Evolutionary conservation across 2,113 vertebrate genomes (phyloP), one percentile per base, ranked within the genome.

Genomic region (Bostrychus sinensis): DNA sequence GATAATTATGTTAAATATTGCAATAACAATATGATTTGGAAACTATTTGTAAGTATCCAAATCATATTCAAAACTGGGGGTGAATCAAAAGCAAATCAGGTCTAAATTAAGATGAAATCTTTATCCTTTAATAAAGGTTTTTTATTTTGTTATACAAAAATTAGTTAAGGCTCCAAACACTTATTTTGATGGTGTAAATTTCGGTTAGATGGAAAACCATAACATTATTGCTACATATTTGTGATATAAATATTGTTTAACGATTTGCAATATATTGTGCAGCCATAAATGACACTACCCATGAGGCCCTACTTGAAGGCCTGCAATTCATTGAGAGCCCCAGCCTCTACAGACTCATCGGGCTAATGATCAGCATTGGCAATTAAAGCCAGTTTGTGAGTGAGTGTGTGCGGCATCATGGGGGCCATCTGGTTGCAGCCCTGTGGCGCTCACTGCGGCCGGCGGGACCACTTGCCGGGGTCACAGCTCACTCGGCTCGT

Each of bases 351-450:
- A 87, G 75, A 75, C 79, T 76, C 81, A 86, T 83, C 73, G 84
- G 81, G 83, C 83, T 88, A 84, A 88, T 80, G 84, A 89, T 82
- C 81, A 81, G 84, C 78, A 77, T 76, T 77, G 75, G 86, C 89
- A 89, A 88, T 90, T 89, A 89, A 87, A 90, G 80, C 62, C 84
- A 84, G 81, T 88, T 78, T 88, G 84, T 88, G 86, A 89, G 86
- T 89, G 87, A 86, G 84, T 73, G n/a, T n/a, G n/a, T n/a, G 85
- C 80, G 84, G 87, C 85, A 86, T 88, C 89, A 79, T 86, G 85
- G 86, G 87, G 76, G 81, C 86, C 86, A 89, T 88, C 89, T 90
- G 84, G 83, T 86, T 81, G 54, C 80, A 86, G 80, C 83, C 76
- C 83, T 83, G 72, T 83, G 81, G 67, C 86, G 70, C 82, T 87